phyloP scores from a whole-genome alignment of 2,888 invertebrate species.

The Meghimatium bilineatum region DNA sequence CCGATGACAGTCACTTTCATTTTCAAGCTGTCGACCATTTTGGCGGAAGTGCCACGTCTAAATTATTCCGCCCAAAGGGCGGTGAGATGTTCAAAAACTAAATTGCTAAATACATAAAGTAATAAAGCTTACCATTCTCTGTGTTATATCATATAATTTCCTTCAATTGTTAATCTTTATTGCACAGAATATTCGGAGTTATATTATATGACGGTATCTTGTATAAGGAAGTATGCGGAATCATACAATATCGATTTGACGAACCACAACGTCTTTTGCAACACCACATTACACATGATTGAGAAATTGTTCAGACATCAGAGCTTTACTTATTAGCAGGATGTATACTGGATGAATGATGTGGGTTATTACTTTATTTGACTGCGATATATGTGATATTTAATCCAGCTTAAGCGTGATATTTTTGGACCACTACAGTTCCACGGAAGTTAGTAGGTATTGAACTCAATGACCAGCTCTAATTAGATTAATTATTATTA shows the following conservation, averaged over 20 bases:
- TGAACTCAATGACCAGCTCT: no score
- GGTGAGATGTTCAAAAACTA: background rate
- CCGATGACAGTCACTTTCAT: constrained; percentile 45
- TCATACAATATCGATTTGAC: background rate
- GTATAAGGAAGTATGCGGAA: background rate
- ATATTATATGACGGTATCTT: background rate
- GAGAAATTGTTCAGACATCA: no score
- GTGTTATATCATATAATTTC: background rate
- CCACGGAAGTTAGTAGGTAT: no score
- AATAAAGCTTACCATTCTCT: background rate
- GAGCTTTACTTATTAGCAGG: no score
- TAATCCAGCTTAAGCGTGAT: no score
- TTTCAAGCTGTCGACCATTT: constrained; percentile 52
- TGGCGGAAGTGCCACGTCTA: constrained; percentile 51
- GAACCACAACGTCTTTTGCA: background rate
- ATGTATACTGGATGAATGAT: no score
- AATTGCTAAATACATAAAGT: background rate
- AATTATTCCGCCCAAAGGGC: constrained; percentile 41
- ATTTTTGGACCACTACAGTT: no score
- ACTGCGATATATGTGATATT: no score
- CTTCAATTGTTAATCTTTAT: background rate
- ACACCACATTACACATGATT: no score
- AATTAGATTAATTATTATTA: no score
- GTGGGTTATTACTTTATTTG: no score
- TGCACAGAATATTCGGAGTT: background rate